Conservation (phyloP, 2,113 vertebrate genomes). For the Archilochus colubris region DNA sequence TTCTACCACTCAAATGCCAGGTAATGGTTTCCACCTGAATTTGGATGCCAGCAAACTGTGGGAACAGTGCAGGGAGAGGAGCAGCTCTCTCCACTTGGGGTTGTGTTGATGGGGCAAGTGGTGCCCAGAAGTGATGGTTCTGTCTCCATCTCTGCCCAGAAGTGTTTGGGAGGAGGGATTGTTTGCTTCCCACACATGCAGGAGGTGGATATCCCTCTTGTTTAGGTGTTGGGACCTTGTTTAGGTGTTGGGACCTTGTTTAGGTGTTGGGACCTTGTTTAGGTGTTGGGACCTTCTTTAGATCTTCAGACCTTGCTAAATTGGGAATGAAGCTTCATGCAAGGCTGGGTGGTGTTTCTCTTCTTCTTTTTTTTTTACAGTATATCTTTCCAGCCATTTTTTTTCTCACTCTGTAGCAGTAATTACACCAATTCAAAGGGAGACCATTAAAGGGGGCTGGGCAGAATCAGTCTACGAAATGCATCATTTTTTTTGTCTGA, state of each 20-base stretch:
- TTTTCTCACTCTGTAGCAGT: background rate
- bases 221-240: too few relatives aligned
- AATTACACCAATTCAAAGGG: background rate
- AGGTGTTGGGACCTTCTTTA: too few relatives aligned
- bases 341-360: background rate
- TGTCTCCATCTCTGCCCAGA: background rate
- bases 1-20: background rate
- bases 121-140: background rate
- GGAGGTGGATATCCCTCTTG: too few relatives aligned
- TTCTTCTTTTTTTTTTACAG: background rate
- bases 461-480: background rate
- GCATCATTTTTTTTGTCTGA: background rate
- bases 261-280: too few relatives aligned
- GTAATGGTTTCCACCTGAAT: fast-evolving
- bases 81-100: background rate
- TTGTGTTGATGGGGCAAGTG: fast-evolving
- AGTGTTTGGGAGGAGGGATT: background rate
- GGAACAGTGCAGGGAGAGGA: fast-evolving
- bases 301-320: background rate
- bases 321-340: background rate
- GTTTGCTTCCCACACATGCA: background rate
- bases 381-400: background rate
- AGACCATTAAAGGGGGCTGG: background rate
- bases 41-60: background rate
- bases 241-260: too few relatives aligned